phyloP scores from a whole-genome alignment of 2,113 vertebrate genomes.

The Dasyornis broadbenti region DNA sequence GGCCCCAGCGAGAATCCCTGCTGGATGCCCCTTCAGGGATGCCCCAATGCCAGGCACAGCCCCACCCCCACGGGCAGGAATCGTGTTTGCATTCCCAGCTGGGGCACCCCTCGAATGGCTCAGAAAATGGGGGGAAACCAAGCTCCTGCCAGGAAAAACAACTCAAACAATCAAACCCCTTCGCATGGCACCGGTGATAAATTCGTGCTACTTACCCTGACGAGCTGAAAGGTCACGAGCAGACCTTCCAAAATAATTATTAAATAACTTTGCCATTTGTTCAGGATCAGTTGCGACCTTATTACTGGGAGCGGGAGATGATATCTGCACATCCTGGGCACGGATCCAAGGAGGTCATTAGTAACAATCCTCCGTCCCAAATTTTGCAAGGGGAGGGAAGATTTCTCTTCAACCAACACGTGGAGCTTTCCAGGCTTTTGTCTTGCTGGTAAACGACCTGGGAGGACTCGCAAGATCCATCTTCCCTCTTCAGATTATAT shows the following conservation, averaged over 20 bases:
- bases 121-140: neutral
- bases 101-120: neutral
- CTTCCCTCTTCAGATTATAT: neutral
- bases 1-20: accelerated
- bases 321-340: slow-evolving; percentile 65
- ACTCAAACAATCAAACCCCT: slow-evolving; percentile 39
- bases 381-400: slow-evolving; percentile 59
- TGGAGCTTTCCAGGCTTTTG: slow-evolving; percentile 32
- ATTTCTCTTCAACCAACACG: slow-evolving; percentile 49
- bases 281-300: slow-evolving; percentile 73
- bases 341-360: slow-evolving; percentile 68
- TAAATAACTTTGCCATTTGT: slow-evolving; percentile 75
- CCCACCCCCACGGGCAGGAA: accelerated
- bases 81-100: accelerated
- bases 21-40: neutral
- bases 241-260: slow-evolving; percentile 69
- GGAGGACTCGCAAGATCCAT: neutral
- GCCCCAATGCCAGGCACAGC: accelerated
- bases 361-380: slow-evolving; percentile 60
- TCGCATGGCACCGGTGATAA: slow-evolving; percentile 40
- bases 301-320: slow-evolving; percentile 68
- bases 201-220: slow-evolving; percentile 59
- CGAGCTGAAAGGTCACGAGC: slow-evolving; percentile 67
- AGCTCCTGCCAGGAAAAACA: slow-evolving; percentile 47
- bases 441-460: slow-evolving; percentile 15